Base-by-base conservation (phyloP, 2,888 invertebrate species). In the Gortyna flavago region DNA sequence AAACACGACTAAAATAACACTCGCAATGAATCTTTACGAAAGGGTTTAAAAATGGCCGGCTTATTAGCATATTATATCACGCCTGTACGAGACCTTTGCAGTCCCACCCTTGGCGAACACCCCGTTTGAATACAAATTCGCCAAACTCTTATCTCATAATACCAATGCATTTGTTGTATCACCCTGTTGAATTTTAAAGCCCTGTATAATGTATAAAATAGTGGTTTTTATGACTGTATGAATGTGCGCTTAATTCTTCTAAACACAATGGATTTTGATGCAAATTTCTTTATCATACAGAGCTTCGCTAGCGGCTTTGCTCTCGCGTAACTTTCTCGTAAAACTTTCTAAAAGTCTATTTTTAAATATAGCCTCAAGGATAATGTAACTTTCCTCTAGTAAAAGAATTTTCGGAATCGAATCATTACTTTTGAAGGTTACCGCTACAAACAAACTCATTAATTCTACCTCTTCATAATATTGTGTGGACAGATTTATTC, bases 51-150 rank as follows among this genome's bases (percentile, higher is more conserved):
- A 84, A 85, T 87, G 88, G 84, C 81, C 84, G 79, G 81, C 82
- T 79, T 89, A 88, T 89, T 89, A 88, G 86, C 88, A 89, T 89
- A 90, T 85, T 89, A 90, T 85, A 89, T 88, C 84, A 87, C 82
- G 80, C 72, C 83, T 87, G 86, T 79, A 81, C 84, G 80, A 86
- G 83, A 85, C 87, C 85, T 89, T 89, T 85, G 85, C 86, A 85
- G 84, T 87, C 80, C 84, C 83, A 84, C 83, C 83, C 86, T 72
- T 72, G 61, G 59, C 59, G 81, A 65, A 81, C 87, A 87, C 89
- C 89, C 89, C 77, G 86, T 88, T 89, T 90, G 91, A 90, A 91
- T 91, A 91, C 90, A 91, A 90, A 91, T 91, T 90, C 87, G 85
- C 86, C 72, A 86, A 86, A 87, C 83, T 85, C 87, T 86, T 90